A percentile compares a stretch with the other conserved stretches of the same genome.
Conservation (phyloP, 2,888 invertebrate genomes). For the Palloptera scutellata region DNA sequence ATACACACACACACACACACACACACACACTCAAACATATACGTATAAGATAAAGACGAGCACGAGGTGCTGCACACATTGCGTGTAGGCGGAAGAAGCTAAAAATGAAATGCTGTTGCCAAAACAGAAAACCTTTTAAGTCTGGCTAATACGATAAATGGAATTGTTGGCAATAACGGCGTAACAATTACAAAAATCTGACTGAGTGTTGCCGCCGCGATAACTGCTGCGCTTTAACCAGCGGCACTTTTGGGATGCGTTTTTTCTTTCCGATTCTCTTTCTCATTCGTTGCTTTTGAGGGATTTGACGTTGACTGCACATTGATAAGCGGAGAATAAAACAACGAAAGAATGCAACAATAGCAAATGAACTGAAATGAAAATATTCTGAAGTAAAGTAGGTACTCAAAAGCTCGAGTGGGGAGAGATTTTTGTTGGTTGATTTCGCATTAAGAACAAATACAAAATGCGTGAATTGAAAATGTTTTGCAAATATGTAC, state of each 20-base stretch:
- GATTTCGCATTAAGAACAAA: too few relatives aligned
- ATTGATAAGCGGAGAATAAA: not conserved
- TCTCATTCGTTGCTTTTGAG: constrained; percentile 4
- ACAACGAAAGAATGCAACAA: too few relatives aligned
- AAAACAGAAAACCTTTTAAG: too few relatives aligned
- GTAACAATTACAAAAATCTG: constrained; percentile 30
- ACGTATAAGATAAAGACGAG: constrained; percentile 27
- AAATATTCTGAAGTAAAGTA: too few relatives aligned
- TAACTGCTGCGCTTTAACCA: constrained; percentile 27
- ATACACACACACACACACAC: constrained; percentile 2
- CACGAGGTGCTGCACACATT: constrained; percentile 33
- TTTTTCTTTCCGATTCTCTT: not conserved
- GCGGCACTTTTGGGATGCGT: constrained; percentile 40
- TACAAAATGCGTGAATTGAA: too few relatives aligned
- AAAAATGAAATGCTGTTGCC: constrained; percentile 12
- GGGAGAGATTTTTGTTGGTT: too few relatives aligned
- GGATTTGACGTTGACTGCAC: not conserved
- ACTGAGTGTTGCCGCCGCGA: too few relatives aligned
- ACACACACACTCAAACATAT: constrained; percentile 25
- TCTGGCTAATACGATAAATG: constrained; percentile 21
- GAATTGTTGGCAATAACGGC: constrained; percentile 12
- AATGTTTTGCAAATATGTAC: too few relatives aligned
- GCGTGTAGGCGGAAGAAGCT: constrained; percentile 45
- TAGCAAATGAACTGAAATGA: too few relatives aligned
- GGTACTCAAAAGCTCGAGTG: too few relatives aligned